Evolutionary conservation across 2,113 vertebrate species (phyloP).

Genomic region (Brachyhypopomus gauderio): DNA sequence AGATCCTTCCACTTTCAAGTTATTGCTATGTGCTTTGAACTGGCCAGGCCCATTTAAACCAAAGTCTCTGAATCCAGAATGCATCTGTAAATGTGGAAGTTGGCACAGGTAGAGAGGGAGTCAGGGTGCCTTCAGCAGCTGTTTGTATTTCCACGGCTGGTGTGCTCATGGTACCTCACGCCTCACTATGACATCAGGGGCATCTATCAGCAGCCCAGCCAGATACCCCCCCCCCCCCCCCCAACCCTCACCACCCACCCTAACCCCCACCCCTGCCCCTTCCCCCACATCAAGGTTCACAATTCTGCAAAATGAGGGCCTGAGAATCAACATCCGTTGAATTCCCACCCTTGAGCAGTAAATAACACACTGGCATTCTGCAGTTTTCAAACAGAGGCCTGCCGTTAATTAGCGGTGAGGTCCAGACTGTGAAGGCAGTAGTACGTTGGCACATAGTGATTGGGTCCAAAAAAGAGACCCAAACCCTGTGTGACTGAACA

Average conservation of each 20-base stretch:
- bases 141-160: conserved; percentile 35
- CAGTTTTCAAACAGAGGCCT: not conserved
- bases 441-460: not conserved
- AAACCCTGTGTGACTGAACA: not conserved
- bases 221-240: not conserved
- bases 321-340: not conserved
- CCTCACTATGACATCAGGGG: not conserved
- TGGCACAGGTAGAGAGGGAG: not conserved
- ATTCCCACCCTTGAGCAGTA: conserved; percentile 6
- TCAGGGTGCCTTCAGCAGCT: not conserved
- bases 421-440: not conserved
- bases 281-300: not conserved
- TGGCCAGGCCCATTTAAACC: too few relatives aligned
- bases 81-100: not conserved
- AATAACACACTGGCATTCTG: not conserved
- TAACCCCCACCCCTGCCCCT: not conserved
- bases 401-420: not conserved
- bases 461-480: not conserved
- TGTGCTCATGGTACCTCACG: not conserved
- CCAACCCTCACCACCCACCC: too few relatives aligned
- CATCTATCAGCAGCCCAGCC: not conserved
- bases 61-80: too few relatives aligned
- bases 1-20: too few relatives aligned
- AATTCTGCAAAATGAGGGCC: not conserved
- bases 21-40: too few relatives aligned